Evolutionary conservation across 2,888 invertebrate species (phyloP), one percentile per base, ranked within the genome.

Genomic region (Leptothorax acervorum): DNA sequence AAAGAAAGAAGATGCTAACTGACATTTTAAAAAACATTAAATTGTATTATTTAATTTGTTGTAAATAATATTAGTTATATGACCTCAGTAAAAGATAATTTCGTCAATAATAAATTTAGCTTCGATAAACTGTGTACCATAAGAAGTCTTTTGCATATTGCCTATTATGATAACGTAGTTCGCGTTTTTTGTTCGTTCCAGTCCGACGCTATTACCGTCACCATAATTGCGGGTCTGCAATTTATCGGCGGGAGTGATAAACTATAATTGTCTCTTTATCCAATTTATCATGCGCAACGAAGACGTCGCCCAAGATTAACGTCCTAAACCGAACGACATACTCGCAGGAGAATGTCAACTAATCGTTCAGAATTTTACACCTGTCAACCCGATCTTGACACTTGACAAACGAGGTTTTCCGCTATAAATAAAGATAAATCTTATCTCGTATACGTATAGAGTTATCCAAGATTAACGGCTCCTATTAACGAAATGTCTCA

Each of bases 191-290:
- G 65, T 23, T 53, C 79, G 23, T 70, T 70, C n/a, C 45, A 53
- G 5, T 55, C 48, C 70, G 23, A 18, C 23, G 71, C 63, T 23
- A 63, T 82, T 76, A 55, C 55, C 86, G 86, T 86, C 88, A 84
- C 75, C 85, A 86, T 91, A 91, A 91, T 91, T 91, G 87, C 81
- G 55, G 88, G 83, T 90, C 74, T 78, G 78, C 63, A 71, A 45
- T 79, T 79, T 73, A 18, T 53, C 55, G 51, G 55, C 63, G 18
- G 4, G 78, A 66, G 12, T 57, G 66, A 85, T 85, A 79, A 85
- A 84, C 31, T 70, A 73, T 84, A 85, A 85, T 85, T 85, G 75
- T 81, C 70, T 81, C 53, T 81, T 85, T 81, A 81, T 86, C 45
- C 82, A 73, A 60, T 83, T 83, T 78, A 62, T 82, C 53, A 9